A percentile compares a stretch with the other conserved stretches of the same genome.
Evolutionary conservation across 2,888 invertebrate genomes (phyloP).

Genomic region (Papilio gigon): DNA sequence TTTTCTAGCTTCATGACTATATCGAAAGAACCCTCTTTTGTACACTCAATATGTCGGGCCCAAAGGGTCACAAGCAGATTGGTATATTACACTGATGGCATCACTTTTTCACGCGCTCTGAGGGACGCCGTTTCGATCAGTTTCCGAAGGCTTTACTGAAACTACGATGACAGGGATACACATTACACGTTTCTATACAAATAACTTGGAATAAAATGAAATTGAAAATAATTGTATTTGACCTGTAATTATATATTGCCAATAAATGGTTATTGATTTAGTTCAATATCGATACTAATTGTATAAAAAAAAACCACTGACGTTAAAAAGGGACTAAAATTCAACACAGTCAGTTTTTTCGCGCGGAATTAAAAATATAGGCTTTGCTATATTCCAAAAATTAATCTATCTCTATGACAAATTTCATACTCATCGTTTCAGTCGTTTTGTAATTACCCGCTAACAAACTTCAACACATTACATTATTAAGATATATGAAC

Average conservation of each 20-base stretch:
- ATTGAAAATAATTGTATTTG: background rate
- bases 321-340: too few species aligned
- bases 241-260: background rate
- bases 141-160: background rate
- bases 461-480: too few species aligned
- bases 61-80: slow-evolving; percentile 12
- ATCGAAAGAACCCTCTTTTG: background rate
- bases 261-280: too few species aligned
- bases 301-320: too few species aligned
- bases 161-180: background rate
- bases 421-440: too few species aligned
- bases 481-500: too few species aligned
- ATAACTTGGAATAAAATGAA: background rate
- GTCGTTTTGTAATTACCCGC: too few species aligned
- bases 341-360: too few species aligned
- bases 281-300: too few species aligned
- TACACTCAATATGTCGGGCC: slow-evolving; percentile 5
- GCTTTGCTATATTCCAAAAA: too few species aligned
- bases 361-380: too few species aligned
- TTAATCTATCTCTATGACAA: too few species aligned
- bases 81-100: slow-evolving; percentile 11
- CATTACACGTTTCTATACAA: slow-evolving; percentile 1
- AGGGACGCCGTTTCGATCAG: slow-evolving; percentile 11
- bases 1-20: background rate
- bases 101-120: background rate